Base-by-base conservation (phyloP, 2,797 vertebrate species). In the Acanthis flammea region DNA sequence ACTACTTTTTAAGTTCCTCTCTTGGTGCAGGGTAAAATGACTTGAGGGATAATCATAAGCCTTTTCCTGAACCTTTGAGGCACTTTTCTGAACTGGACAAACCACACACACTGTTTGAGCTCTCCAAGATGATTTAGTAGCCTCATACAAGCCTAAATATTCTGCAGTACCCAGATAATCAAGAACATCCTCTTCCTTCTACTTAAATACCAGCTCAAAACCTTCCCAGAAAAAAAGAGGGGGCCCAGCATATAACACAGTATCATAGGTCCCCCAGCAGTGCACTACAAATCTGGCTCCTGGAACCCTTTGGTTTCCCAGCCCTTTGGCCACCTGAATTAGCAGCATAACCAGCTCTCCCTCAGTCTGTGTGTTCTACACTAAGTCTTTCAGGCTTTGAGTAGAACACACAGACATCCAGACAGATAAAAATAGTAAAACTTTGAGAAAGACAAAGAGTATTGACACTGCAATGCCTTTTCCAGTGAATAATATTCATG, bases 381-480 rank as follows among this genome's bases (percentile, higher is more conserved):
- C 15, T 41, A 41, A 41, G 37, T 33, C 28, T 45, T 79, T 67
- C 70, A 81, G 62, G 37, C 31, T 71, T 57, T 24, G 7, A 22
- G 31, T 24, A 47, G 37, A 63, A 70, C 14, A 48, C 16, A 53
- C 6, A 54, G 44, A 72, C 58, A 85, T 19, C 9, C 31, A 78
- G 62, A 44, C 44, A 71, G 31, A 84, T 27, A 83, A 86, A 92
- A 87, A 71, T 25, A 92, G 45, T 12, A 75, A 91, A 90, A 77
- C 39, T 68, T 70, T 2, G 10, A 72, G 73, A 78, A 88, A 90
- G 47, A 81, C 70, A 45, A 39, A 68, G 65, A 66, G 7, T 53
- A 48, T 25, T 91, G 55, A 66, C 57, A 76, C 24, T 45, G 9
- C 27, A 81, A 13, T 28, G 35, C 24, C 76, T 74, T 94, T 92